Conservation (phyloP, 2,888 invertebrate genomes). For the Prosopocoilus inquinatus region DNA sequence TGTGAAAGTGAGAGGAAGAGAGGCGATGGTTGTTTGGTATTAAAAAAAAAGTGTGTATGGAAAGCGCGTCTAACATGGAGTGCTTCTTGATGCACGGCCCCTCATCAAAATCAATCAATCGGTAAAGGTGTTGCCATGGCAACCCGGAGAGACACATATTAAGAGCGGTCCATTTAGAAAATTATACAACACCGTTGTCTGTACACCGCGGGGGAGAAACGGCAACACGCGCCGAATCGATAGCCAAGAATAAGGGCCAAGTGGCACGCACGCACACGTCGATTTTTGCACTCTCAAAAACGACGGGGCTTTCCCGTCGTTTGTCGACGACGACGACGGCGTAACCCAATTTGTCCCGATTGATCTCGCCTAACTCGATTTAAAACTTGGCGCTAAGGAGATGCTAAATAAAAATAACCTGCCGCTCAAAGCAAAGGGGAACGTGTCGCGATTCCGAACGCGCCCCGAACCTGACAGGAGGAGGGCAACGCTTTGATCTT, state of each 20-base stretch:
- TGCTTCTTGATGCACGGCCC: slow-evolving; percentile 10
- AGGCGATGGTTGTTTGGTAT: too few relatives aligned
- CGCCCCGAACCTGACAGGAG: neutral
- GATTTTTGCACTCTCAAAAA: neutral
- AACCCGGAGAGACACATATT: slow-evolving; percentile 33
- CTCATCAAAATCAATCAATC: slow-evolving; percentile 34
- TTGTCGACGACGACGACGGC: too few relatives aligned
- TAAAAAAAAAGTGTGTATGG: too few relatives aligned
- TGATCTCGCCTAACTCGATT: neutral
- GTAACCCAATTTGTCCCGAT: neutral
- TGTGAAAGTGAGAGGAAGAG: too few relatives aligned
- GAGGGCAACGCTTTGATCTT: neutral
- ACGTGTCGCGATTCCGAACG: neutral
- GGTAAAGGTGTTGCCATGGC: slow-evolving; percentile 36
- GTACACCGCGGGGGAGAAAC: neutral
- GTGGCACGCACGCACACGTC: neutral
- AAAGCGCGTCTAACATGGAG: neutral
- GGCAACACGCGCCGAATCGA: neutral
- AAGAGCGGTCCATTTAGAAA: slow-evolving; percentile 39
- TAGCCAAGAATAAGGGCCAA: neutral
- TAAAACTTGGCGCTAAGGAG: neutral
- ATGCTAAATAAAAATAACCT: too few relatives aligned
- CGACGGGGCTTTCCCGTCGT: neutral
- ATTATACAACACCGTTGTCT: slow-evolving; percentile 30
- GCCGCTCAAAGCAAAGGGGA: neutral